Conservation (phyloP, 2,888 invertebrate genomes). For the Volucella bombylans region DNA sequence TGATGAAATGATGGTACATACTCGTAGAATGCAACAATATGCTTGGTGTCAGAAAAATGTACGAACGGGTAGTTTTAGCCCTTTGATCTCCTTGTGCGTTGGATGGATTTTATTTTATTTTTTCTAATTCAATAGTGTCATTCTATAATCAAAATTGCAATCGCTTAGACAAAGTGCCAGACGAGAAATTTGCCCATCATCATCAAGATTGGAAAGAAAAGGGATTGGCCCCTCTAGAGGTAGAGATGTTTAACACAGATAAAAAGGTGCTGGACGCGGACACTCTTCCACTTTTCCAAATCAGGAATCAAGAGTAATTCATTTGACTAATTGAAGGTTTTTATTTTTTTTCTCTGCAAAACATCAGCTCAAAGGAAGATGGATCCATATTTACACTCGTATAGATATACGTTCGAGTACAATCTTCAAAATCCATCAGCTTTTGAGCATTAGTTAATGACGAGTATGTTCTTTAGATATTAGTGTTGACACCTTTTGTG, state of each 20-base stretch:
- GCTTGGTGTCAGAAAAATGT: conserved; percentile 47
- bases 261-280: conserved; percentile 33
- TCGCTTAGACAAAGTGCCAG: conserved; percentile 21
- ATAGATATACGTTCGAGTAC: neutral
- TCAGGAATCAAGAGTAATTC: conserved; percentile 58
- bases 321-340: conserved; percentile 70
- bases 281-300: neutral
- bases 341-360: conserved; percentile 11
- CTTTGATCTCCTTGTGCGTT: conserved; percentile 32
- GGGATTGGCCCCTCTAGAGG: neutral
- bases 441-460: conserved; percentile 55
- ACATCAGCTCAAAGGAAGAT: conserved; percentile 14
- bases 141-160: conserved; percentile 52
- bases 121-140: conserved; percentile 6
- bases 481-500: conserved; percentile 6
- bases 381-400: neutral
- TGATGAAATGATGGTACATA: conserved; percentile 29
- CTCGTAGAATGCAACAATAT: conserved; percentile 59
- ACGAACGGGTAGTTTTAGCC: conserved; percentile 31
- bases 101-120: neutral
- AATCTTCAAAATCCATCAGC: conserved; percentile 30
- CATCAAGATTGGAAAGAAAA: conserved; percentile 17
- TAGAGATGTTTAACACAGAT: conserved; percentile 52
- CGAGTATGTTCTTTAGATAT: neutral
- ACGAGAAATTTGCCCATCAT: conserved; percentile 23